Evolutionary conservation across 2,797 vertebrate species (phyloP).

Genomic region (Acanthurus lineatus): DNA sequence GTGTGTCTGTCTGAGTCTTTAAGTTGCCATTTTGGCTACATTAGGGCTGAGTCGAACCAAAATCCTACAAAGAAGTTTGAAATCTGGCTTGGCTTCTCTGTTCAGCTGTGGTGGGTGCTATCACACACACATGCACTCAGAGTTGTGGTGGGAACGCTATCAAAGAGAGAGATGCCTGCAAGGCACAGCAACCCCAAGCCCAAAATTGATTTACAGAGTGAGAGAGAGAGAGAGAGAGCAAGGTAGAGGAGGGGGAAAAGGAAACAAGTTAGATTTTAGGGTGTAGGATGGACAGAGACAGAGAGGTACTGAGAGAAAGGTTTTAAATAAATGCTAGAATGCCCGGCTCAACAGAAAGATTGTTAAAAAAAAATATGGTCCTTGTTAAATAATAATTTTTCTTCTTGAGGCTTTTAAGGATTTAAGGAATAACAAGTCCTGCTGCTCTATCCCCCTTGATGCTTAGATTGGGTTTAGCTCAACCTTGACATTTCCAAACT

Average conservation of each 20-base stretch:
- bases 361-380: conserved; percentile 66
- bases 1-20: conserved; percentile 52
- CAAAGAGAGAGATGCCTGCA: conserved; percentile 82
- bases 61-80: conserved; percentile 82
- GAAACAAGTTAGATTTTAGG: conserved; percentile 61
- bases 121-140: conserved; percentile 67
- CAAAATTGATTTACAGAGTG: conserved; percentile 83
- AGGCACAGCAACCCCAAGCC: conserved; percentile 83
- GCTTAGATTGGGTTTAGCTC: conserved; percentile 66
- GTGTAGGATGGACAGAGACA: conserved; percentile 58
- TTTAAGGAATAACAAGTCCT: conserved; percentile 71
- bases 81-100: conserved; percentile 76
- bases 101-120: conserved; percentile 76
- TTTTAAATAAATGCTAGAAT: conserved; percentile 64
- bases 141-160: conserved; percentile 81
- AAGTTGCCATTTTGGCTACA: conserved; percentile 72
- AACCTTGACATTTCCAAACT: conserved; percentile 73
- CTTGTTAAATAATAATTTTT: conserved; percentile 69
- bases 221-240: conserved; percentile 53
- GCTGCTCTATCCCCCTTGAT: conserved; percentile 53
- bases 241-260: conserved; percentile 48
- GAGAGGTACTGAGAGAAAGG: conserved; percentile 53
- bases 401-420: conserved; percentile 66
- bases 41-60: conserved; percentile 69
- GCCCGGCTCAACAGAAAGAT: conserved; percentile 62